Evolutionary conservation across 1,140 invertebrate genomes (phyloP).

Genomic region (Pemphigus obesinymphae): DNA sequence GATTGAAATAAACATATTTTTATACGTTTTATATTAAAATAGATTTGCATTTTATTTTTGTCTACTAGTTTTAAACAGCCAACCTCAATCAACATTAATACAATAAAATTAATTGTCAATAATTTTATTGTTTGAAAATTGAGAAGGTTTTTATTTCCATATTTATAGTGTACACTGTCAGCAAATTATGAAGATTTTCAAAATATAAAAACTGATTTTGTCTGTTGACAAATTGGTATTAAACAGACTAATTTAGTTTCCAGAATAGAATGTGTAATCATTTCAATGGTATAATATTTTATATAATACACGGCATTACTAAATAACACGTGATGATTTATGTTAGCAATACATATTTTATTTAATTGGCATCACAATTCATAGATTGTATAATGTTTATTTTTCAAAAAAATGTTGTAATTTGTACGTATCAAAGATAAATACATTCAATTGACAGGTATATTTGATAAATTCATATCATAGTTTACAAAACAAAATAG

Average conservation of each 20-base stretch:
- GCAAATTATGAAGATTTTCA: too few species aligned
- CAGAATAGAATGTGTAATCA: not conserved
- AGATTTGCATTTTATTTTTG: too few species aligned
- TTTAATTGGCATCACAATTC: conserved; percentile 21
- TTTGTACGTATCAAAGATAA: not conserved
- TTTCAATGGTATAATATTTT: not conserved
- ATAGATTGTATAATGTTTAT: not conserved
- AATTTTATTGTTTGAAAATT: too few species aligned
- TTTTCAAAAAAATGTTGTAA: not conserved
- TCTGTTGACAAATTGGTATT: too few species aligned
- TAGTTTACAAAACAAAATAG: not conserved
- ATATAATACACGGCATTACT: not conserved
- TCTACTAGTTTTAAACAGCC: too few species aligned
- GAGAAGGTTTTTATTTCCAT: too few species aligned
- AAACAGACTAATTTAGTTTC: not conserved
- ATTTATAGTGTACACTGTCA: too few species aligned
- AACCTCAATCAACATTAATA: too few species aligned
- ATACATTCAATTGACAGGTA: not conserved
- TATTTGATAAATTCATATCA: not conserved
- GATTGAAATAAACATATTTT: too few species aligned
- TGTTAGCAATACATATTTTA: not conserved
- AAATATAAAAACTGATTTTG: too few species aligned
- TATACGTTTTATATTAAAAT: too few species aligned
- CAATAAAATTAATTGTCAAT: too few species aligned
- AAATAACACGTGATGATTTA: not conserved